Base-by-base conservation (phyloP, 2,888 invertebrate species). In the Suillia variegata region DNA sequence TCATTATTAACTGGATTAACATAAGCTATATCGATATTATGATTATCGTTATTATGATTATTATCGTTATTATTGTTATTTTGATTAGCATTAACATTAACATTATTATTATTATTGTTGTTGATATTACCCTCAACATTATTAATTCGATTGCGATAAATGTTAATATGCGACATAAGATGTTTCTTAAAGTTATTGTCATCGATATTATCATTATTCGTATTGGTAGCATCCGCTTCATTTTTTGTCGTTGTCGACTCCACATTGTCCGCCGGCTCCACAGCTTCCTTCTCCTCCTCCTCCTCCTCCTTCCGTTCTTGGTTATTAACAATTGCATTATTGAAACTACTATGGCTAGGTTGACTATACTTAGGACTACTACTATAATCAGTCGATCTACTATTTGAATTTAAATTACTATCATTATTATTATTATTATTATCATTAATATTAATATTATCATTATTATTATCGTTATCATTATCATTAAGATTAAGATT, bases 311-410 rank as follows among this genome's bases (percentile, higher is more conserved):
- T 58, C 55, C 26, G 58, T 53, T 5, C 13, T 18, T 13, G 17
- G 13, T 1, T 50, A 56, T 60, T 58, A 58, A 58, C 48, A 55
- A 33, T 47, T 62, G 57, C 33, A 21, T 38, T 42, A 45, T 54
- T 20, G 18, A 20, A 45, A 45, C 45, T 45, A 45, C 20, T 45
- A 45, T 45, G 67, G 73, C 70, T 71, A 70, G 69, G 72, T 73
- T 73, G 71, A 73, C 74, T 75, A 75, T 71, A 75, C 75, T 76
- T 77, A 75, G 66, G 66, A 67, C 70, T 76, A 71, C 66, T 71
- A 74, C 73, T 77, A 76, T 75, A 73, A 73, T 70, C 75, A 76
- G 76, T 75, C 76, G 70, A 74, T 74, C 75, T 76, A 75, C 73
- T 72, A 69, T 74, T 74, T 73, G 70, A 71, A 67, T 70, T 56